Conservation (phyloP, 2,797 vertebrate genomes). For the Sebastes kiyomatsui region DNA sequence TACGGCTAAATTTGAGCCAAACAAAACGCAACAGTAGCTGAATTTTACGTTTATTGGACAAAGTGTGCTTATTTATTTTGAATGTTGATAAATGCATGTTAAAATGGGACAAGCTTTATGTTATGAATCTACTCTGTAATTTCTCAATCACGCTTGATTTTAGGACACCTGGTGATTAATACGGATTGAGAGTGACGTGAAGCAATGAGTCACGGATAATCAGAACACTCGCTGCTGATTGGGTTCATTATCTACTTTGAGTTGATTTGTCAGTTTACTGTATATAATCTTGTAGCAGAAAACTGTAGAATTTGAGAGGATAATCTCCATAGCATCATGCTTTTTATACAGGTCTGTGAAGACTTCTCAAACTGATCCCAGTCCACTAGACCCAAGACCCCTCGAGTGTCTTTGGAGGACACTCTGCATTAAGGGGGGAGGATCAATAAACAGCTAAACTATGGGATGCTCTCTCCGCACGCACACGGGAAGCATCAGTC, state of each 20-base stretch:
- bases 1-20: neutral
- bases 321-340: neutral
- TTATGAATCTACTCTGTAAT: neutral
- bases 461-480: neutral
- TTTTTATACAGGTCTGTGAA: neutral
- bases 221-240: neutral
- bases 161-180: neutral
- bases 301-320: neutral
- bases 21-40: neutral
- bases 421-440: neutral
- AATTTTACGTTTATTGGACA: neutral
- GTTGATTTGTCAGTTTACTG: neutral
- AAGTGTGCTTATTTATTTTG: neutral
- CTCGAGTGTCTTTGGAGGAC: neutral
- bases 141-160: neutral
- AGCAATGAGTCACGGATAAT: neutral
- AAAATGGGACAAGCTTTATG: neutral
- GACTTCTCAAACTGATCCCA: neutral
- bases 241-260: neutral
- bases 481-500: neutral
- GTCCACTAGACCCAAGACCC: neutral
- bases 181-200: neutral
- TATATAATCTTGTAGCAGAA: neutral
- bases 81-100: neutral
- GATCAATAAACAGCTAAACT: constrained; percentile 20